Conservation (phyloP, 2,113 vertebrate genomes). For the Fukomys damarensis region DNA sequence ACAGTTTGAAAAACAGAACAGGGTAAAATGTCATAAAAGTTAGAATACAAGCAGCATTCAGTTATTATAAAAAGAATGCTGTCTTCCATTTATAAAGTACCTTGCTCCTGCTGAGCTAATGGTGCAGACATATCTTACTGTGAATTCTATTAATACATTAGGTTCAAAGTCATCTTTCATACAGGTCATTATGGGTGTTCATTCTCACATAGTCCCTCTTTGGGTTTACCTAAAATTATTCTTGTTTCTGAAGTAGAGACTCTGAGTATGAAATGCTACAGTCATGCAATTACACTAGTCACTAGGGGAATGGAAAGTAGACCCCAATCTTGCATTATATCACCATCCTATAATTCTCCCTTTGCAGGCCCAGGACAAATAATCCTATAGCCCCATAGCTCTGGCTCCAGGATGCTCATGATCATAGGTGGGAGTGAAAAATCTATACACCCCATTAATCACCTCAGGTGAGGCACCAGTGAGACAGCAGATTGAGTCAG, state of each 20-base stretch:
- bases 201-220: background rate
- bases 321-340: background rate
- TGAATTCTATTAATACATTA: conserved; percentile 59
- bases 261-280: background rate
- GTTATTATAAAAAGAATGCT: conserved; percentile 11
- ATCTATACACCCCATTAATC: rapidly evolving
- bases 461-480: background rate
- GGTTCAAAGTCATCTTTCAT: conserved; percentile 47
- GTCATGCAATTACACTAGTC: background rate
- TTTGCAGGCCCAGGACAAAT: background rate
- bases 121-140: background rate
- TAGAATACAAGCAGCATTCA: background rate
- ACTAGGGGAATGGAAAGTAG: background rate
- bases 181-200: conserved; percentile 6
- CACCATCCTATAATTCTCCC: background rate
- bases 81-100: background rate
- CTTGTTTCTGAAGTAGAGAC: conserved; percentile 22
- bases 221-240: conserved; percentile 38
- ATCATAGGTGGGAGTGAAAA: background rate
- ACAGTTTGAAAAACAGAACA: background rate
- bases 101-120: background rate
- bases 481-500: background rate
- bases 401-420: background rate
- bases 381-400: background rate
- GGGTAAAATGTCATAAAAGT: background rate